These are phyloP conservation scores for Oryctes rhinoceros DNA, from an alignment of 1,140 invertebrate genomes.

Conservation along the genomic window DNA sequence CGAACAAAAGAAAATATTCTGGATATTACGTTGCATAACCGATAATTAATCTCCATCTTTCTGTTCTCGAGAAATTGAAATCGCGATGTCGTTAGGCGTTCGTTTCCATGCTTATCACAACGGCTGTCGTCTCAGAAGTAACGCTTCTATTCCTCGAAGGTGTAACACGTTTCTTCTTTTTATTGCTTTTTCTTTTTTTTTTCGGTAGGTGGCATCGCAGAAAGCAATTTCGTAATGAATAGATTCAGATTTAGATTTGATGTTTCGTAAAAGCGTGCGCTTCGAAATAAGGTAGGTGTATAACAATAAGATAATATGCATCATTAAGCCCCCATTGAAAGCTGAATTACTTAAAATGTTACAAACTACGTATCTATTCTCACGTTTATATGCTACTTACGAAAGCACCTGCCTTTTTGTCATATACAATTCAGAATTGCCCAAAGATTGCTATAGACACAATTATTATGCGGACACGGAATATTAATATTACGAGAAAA, in stretches of 20 bases:
- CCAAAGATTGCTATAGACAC: too few species aligned
- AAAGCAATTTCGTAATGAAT: slow-evolving; percentile 21
- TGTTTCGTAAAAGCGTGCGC: slow-evolving; percentile 27
- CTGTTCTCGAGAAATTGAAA: slow-evolving; percentile 8
- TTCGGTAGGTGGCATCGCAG: slow-evolving; percentile 13
- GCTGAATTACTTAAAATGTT: slow-evolving; percentile 6
- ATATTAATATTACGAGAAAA: not conserved
- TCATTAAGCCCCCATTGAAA: slow-evolving; percentile 8
- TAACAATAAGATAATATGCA: slow-evolving; percentile 12
- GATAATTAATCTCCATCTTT: slow-evolving; percentile 20
- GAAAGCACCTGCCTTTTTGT: not conserved
- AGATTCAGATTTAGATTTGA: not conserved
- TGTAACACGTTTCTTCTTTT: not conserved
- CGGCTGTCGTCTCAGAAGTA: not conserved
- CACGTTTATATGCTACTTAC: slow-evolving; percentile 1
- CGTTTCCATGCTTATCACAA: slow-evolving; percentile 21
- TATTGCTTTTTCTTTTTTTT: not conserved
- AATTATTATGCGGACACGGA: not conserved
- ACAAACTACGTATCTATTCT: slow-evolving; percentile 10
- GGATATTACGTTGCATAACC: slow-evolving; percentile 14
- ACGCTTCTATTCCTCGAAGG: not conserved
- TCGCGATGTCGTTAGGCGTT: slow-evolving; percentile 8
- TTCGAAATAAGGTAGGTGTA: not conserved
- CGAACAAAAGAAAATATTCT: slow-evolving; percentile 27
- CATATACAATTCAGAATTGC: not conserved